Evolutionary conservation across 2,888 invertebrate species (phyloP), one percentile per base, ranked within the genome.

Genomic region (Hermaeophaga mercurialis): DNA sequence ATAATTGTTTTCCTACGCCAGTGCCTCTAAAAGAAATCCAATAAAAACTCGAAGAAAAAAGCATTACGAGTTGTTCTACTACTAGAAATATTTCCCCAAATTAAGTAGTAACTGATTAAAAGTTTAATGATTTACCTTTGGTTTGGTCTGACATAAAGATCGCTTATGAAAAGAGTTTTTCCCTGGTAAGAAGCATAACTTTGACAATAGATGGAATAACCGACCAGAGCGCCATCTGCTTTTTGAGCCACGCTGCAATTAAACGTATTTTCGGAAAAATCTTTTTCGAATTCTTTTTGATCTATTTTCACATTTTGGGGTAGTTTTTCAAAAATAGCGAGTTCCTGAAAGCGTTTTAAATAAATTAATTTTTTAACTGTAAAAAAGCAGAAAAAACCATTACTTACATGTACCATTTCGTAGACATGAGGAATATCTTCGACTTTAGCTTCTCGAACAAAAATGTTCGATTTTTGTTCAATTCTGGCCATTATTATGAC

Each of bases 121-220:
- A n/a, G n/a, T n/a, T n/a, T n/a, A n/a, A n/a, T n/a, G n/a, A n/a
- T 4, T 34, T 22, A 47, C 47, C 47, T 47, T 17, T 36, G 19
- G 6, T 47, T 12, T 11, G 47, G 34, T 12, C 18, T 47, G 8
- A 47, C 36, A 5, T 36, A 47, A 3, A 47, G n/a, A 24, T 47
- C 47, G 8, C 33, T 22, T 12, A 47, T 18, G 22, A 15, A 11
- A 7, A 47, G 9, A 6, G 22, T 8, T 47, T 22, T 47, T 9
- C 47, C 47, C 2, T 47, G 34, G 19, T 22, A 47, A 18, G 34
- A 22, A 1, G 47, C 34, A 36, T 47, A 47, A 36, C 11, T 24
- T 26, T 36, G 34, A 47, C 26, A 36, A 34, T 19, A 47, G 6
- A 47, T 11, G 9, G 47, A 22, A 24, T 47, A 47, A 14, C 47